Base-by-base conservation (phyloP, 2,888 invertebrate species). In the Theretra japonica region DNA sequence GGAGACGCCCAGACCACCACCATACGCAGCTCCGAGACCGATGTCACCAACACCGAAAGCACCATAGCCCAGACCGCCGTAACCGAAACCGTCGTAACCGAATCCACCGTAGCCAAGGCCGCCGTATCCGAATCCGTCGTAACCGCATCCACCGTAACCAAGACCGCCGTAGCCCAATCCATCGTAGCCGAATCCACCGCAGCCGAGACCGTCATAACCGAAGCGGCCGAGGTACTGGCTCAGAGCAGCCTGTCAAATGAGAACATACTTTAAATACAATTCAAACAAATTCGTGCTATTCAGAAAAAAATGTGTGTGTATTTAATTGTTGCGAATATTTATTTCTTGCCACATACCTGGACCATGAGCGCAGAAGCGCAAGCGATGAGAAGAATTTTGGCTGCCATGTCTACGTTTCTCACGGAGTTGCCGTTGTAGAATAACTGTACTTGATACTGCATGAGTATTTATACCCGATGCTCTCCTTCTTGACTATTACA, bases 161-260 rank as follows among this genome's bases (percentile, higher is more conserved):
- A 68, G n/a, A n/a, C 50, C 28, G 2, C 30, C 58, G 41, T 58
- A 58, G 17, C 65, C 57, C 5, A 41, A 8, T 33, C 70, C 70
- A 25, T 28, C 68, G 59, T 68, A 70, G n/a, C 19, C 56, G n/a
- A 71, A 57, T 23, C 58, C 68, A 21, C 41, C 41, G 11, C 15
- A 41, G 41, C 41, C 41, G 41, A 41, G 41, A 41, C 41, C 41
- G 2, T 41, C 41, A 41, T 41, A 41, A 3, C 41, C 41, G 6
- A 53, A 1, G n/a, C 53, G 53, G 17, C 53, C 53, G 25, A 77
- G 33, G 70, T 78, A 82, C 28, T 80, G 79, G 48, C 77, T 74
- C 50, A 78, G 70, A 33, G 73, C 79, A 28, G 48, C 70, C 82
- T 82, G 28, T 4, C 25, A 60, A n/a, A 53, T n/a, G 4, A 53